Evolutionary conservation across 2,797 vertebrate species (phyloP).

Genomic region (Gila robusta): DNA sequence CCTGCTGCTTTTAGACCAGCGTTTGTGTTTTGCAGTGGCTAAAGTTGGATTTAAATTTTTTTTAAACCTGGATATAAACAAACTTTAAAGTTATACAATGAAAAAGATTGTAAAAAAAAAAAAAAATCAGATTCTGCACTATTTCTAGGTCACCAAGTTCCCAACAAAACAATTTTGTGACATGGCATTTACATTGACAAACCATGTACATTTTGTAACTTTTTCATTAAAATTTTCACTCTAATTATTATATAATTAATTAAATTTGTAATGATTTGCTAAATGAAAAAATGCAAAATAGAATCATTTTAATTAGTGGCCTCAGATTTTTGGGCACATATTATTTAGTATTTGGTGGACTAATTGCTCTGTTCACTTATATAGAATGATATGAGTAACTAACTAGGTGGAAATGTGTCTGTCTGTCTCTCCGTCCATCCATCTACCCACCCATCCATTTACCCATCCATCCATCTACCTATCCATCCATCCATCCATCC

Average conservation of each 20-base stretch:
- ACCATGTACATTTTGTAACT: not conserved
- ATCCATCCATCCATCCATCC: no score
- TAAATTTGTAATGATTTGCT: not conserved
- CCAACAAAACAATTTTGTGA: not conserved
- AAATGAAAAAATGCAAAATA: not conserved
- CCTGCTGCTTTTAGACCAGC: conserved; percentile 5
- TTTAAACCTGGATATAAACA: not conserved
- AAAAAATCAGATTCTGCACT: not conserved
- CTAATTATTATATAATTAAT: not conserved
- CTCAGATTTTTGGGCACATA: not conserved
- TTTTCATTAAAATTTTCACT: not conserved
- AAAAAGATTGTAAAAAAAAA: not conserved
- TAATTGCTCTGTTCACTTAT: not conserved
- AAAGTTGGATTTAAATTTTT: not conserved
- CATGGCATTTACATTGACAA: not conserved
- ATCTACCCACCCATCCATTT: no score
- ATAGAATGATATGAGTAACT: no score
- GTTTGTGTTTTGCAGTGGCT: not conserved
- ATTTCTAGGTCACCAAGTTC: no score
- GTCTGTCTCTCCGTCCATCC: no score
- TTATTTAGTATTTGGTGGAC: not conserved
- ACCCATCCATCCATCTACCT: no score
- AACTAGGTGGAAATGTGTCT: no score
- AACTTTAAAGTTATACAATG: not conserved
- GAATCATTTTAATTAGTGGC: not conserved